Percentiles rank a stretch among this genome's conserved stretches.
Conservation (phyloP, 2,888 invertebrate genomes). For the Syrphus vitripennis region DNA sequence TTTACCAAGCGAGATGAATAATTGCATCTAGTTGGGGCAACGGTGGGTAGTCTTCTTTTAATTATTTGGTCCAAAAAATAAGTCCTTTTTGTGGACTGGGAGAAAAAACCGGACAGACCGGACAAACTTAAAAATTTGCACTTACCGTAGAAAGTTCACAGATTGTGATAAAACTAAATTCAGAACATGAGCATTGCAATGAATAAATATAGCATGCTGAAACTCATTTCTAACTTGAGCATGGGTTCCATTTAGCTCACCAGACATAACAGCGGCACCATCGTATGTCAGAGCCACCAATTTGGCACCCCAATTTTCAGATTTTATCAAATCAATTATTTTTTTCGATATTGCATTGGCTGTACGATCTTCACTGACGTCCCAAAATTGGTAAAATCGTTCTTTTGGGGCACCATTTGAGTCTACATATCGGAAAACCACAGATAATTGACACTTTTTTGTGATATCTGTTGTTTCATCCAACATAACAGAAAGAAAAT, state of each 20-base stretch:
- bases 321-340: not conserved
- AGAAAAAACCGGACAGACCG: not conserved
- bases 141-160: not conserved
- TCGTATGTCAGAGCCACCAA: conserved; percentile 18
- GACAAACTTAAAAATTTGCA: not conserved
- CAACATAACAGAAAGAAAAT: not conserved
- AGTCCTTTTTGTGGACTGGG: not conserved
- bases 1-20: not conserved
- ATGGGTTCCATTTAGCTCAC: not conserved
- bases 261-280: conserved; percentile 25
- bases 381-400: conserved; percentile 21
- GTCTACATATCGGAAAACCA: conserved; percentile 1
- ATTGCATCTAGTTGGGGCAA: not conserved
- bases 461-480: conserved; percentile 20
- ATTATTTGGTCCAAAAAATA: not conserved
- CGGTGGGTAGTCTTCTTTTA: not conserved
- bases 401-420: not conserved
- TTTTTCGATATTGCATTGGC: not conserved
- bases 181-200: conserved; percentile 21
- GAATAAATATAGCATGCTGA: not conserved
- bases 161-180: conserved; percentile 12
- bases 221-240: not conserved
- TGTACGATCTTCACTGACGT: not conserved
- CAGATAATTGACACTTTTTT: conserved; percentile 6
- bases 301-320: not conserved